Percentiles rank a stretch among this genome's conserved stretches.
Conservation (phyloP, 2,113 vertebrate species). For the Todiramphus saurophagus region DNA sequence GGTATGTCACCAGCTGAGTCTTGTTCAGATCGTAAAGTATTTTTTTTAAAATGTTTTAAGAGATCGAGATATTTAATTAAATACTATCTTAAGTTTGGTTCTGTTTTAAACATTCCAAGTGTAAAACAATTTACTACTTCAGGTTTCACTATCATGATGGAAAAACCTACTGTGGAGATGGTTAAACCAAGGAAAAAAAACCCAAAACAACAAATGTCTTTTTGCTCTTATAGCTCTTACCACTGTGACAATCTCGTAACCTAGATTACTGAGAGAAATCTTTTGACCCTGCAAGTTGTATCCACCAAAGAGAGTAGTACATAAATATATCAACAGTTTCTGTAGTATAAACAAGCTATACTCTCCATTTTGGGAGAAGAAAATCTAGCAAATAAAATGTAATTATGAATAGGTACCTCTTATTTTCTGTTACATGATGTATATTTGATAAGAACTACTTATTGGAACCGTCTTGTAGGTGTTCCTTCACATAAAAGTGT, state of each 20-base stretch:
- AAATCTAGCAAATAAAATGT: background rate
- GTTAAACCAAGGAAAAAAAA: background rate
- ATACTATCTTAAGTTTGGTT: background rate
- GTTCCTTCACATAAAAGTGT: background rate
- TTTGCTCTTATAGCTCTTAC: background rate
- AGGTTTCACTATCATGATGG: background rate
- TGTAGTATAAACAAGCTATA: background rate
- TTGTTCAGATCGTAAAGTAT: background rate
- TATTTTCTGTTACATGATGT: background rate
- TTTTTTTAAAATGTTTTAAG: background rate
- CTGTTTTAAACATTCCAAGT: rapidly evolving
- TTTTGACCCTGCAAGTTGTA: background rate
- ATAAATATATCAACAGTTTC: background rate
- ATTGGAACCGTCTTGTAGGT: background rate
- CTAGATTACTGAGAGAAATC: background rate
- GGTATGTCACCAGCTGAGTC: constrained; percentile 35
- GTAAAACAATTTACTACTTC: background rate
- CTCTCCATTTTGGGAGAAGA: background rate
- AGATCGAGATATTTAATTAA: background rate
- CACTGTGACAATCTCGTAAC: background rate
- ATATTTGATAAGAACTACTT: background rate
- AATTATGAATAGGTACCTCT: background rate
- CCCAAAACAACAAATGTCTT: background rate
- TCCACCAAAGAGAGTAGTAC: background rate
- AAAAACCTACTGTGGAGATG: background rate